phyloP scores from a whole-genome alignment of 2,113 vertebrate genomes.

The Corythoichthys intestinalis region DNA sequence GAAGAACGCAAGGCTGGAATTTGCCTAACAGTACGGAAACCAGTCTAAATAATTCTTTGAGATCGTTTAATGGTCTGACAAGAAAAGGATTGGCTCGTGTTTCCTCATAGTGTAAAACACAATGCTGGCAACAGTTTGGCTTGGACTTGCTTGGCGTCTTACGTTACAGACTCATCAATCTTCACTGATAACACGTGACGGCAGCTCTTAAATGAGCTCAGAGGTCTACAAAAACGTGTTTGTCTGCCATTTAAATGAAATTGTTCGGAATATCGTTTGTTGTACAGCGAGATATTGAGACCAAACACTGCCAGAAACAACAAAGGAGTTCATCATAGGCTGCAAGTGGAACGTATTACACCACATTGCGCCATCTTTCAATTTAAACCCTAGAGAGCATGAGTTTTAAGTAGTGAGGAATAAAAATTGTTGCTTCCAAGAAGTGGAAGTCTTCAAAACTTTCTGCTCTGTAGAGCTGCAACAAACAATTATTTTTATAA shows the following conservation, averaged over 20 bases:
- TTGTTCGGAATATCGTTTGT: not conserved
- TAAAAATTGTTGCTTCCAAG: too few relatives aligned
- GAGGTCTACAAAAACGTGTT: not conserved
- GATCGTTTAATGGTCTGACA: not conserved
- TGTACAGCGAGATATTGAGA: not conserved
- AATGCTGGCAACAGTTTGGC: not conserved
- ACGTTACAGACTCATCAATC: not conserved
- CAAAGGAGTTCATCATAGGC: not conserved
- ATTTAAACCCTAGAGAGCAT: not conserved
- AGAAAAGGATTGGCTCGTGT: not conserved
- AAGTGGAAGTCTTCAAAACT: too few relatives aligned
- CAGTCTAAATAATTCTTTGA: not conserved
- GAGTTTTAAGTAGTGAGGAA: not conserved
- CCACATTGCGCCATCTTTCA: not conserved
- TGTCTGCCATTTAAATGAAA: not conserved
- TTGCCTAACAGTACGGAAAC: not conserved
- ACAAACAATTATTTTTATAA: too few relatives aligned
- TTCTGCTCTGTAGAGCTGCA: too few relatives aligned
- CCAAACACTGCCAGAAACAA: not conserved
- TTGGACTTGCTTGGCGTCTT: too few relatives aligned
- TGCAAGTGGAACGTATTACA: not conserved
- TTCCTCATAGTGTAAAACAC: not conserved
- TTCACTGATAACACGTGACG: not conserved
- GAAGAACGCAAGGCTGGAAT: not conserved
- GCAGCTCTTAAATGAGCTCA: not conserved